Conservation (phyloP, 2,888 invertebrate genomes). For the Apeira syringaria region DNA sequence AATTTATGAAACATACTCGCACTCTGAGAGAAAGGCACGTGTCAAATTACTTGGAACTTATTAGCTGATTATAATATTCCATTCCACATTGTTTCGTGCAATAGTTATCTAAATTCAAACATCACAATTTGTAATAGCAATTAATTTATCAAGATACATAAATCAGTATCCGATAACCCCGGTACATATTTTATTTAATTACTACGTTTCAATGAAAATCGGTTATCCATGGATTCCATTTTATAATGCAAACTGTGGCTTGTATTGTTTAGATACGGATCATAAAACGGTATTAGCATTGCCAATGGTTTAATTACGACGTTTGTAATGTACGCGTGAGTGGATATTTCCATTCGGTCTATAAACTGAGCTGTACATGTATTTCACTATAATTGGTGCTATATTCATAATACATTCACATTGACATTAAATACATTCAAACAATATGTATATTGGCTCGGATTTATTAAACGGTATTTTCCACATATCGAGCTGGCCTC, state of each 20-base stretch:
- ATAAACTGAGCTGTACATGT: no score
- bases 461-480: no score
- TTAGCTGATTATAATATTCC: no score
- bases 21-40: no score
- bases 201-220: slow-evolving; percentile 30
- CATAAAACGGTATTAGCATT: neutral
- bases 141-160: neutral
- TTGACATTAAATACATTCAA: no score
- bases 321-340: neutral
- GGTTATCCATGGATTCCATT: slow-evolving; percentile 28
- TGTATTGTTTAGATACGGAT: slow-evolving; percentile 1
- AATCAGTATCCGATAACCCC: slow-evolving; percentile 1
- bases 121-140: neutral
- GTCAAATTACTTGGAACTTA: no score
- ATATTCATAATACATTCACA: no score
- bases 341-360: neutral
- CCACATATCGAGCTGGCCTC: no score
- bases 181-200: slow-evolving; percentile 28
- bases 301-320: neutral
- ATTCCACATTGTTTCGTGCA: no score
- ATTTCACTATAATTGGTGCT: no score
- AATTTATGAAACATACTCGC: no score
- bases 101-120: neutral
- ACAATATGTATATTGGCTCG: no score
- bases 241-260: slow-evolving; percentile 15